A percentile compares a stretch with the other conserved stretches of the same genome.
Conservation (phyloP, 1,140 invertebrate genomes). For the Condylostylus longicornis region DNA sequence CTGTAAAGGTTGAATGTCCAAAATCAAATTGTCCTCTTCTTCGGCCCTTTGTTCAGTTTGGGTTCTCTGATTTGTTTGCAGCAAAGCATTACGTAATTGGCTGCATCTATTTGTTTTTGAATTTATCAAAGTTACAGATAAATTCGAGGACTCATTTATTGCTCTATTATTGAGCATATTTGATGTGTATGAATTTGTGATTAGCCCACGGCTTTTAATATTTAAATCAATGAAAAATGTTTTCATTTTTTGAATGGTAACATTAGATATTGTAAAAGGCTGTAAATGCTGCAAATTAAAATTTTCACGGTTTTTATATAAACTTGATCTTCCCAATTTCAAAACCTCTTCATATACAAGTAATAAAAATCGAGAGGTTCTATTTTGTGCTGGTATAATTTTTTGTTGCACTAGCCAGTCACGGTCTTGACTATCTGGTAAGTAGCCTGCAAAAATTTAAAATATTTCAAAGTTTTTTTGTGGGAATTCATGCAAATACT, state of each 20-base stretch:
- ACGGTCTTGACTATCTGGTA: slow-evolving; percentile 26
- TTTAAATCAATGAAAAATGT: slow-evolving; percentile 28
- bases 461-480: too few relatives aligned
- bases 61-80: slow-evolving; percentile 8
- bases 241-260: slow-evolving; percentile 30
- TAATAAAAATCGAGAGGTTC: slow-evolving; percentile 25
- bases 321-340: slow-evolving; percentile 19
- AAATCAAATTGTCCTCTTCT: too few relatives aligned
- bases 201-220: slow-evolving; percentile 28
- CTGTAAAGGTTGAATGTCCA: slow-evolving; percentile 1
- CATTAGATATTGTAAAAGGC: slow-evolving; percentile 23
- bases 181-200: slow-evolving; percentile 26
- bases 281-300: slow-evolving; percentile 24
- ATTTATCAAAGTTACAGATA: neutral
- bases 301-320: slow-evolving; percentile 19
- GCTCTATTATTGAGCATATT: slow-evolving; percentile 3
- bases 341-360: slow-evolving; percentile 28
- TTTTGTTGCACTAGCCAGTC: slow-evolving; percentile 23
- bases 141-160: too few relatives aligned
- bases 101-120: slow-evolving; percentile 13
- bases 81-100: slow-evolving; percentile 18
- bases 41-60: too few relatives aligned
- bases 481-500: too few relatives aligned
- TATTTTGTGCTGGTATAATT: slow-evolving; percentile 24
- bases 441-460: too few relatives aligned